Base-by-base conservation (phyloP, 92 coral and sea anemone species). In the Porites divaricata region DNA sequence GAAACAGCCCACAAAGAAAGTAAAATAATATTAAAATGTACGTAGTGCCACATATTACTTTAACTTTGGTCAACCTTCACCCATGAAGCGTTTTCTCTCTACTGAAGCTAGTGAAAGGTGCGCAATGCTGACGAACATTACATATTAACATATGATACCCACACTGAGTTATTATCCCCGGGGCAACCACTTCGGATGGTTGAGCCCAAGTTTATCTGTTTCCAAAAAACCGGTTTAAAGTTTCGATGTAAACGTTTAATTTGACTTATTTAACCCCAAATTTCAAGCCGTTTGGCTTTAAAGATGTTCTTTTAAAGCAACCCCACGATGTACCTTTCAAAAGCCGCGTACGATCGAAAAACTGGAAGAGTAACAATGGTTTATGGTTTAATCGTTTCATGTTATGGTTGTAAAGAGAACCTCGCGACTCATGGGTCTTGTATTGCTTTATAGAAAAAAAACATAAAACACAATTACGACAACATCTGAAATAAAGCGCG, bases 201-300 rank as follows among this genome's bases (percentile, higher is more conserved):
- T 70, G 57, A 56, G 51, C 20, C 67, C 41, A 11, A 57, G 20
- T 69, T 22, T 5, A 69, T 80, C 85, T 80, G 85, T 80, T 80
- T 80, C 15, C 41, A 20, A 69, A 25, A 57, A 68, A 61, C 26
- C 15, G 19, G 9, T 20, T 13, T 35, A 69, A n/a, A 69, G 6
- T 28, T 8, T 48, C 48, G 21, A 69, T 28, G 1, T 3, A 21
- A 35, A 19, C 25, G 56, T 9, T 5, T 1, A 35, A 10, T 26
- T 5, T 12, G 19, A 15, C 10, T n/a, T 15, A 8, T 28, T 9
- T 9, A 24, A 35, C 1, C n/a, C 1, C 57, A 15, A 6, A 2
- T 16, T n/a, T 67, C 9, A 5, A 24, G 20, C 35, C 58, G 53
- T 56, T 48, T 70, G 10, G 22, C 68, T 28, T 1, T 24, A 57